Conservation (phyloP, 2,888 invertebrate genomes). For the Cataglyphis livida region DNA sequence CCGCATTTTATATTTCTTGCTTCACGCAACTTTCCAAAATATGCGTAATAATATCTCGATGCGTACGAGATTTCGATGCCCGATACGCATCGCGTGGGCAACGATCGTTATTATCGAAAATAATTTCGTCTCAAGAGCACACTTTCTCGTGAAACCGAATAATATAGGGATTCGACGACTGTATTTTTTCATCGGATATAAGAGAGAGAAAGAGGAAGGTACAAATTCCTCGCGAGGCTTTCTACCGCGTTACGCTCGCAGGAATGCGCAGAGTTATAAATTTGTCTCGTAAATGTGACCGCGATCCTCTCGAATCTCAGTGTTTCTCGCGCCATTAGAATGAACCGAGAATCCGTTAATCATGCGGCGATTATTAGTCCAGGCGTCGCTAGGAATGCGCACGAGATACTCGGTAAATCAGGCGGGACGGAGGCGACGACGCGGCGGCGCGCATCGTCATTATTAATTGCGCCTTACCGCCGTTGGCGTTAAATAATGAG, state of each 20-base stretch:
- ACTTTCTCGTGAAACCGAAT: slow-evolving; percentile 53
- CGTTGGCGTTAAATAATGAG: slow-evolving; percentile 53
- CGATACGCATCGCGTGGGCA: not conserved
- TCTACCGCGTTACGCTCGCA: slow-evolving; percentile 67
- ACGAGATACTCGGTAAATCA: slow-evolving; percentile 53
- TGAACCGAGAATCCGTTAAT: slow-evolving; percentile 56
- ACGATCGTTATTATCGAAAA: slow-evolving; percentile 40
- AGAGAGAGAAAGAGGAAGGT: not conserved
- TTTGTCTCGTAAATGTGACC: slow-evolving; percentile 56
- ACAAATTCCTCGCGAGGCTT: slow-evolving; percentile 57
- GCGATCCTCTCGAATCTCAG: slow-evolving; percentile 53
- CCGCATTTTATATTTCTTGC: slow-evolving; percentile 17
- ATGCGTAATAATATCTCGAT: slow-evolving; percentile 22
- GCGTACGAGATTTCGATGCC: not conserved
- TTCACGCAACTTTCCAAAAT: not conserved
- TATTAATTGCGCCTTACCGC: slow-evolving; percentile 40
- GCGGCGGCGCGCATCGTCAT: slow-evolving; percentile 15
- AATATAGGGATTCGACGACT: slow-evolving; percentile 25
- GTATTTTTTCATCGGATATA: slow-evolving; percentile 42
- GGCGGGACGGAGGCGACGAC: slow-evolving; percentile 21
- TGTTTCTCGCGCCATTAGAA: slow-evolving; percentile 40
- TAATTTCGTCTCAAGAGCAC: slow-evolving; percentile 19
- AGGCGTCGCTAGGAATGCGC: slow-evolving; percentile 50
- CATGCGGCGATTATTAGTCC: slow-evolving; percentile 64
- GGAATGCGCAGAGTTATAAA: slow-evolving; percentile 64